Conservation (phyloP, 2,797 vertebrate species). For the Leptodactylus fallax region DNA sequence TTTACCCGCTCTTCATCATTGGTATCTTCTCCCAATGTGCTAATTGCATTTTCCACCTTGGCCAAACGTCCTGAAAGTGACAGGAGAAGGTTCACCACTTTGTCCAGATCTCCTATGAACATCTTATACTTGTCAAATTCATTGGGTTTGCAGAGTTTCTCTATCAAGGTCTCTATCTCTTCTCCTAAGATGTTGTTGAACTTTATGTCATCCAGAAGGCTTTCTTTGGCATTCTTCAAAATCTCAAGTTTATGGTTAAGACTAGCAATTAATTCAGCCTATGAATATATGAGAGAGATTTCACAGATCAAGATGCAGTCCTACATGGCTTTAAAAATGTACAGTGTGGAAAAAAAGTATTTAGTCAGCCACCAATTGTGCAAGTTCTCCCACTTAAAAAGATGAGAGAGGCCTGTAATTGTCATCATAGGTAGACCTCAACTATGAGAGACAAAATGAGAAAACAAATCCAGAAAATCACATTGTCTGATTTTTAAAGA, state of each 20-base stretch:
- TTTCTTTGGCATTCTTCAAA: constrained; percentile 84
- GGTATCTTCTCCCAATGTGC: constrained; percentile 76
- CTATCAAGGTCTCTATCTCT: constrained; percentile 82
- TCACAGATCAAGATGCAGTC: background rate
- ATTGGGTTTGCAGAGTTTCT: constrained; percentile 85
- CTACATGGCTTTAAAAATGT: background rate
- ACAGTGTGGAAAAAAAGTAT: no score
- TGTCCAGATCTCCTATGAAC: constrained; percentile 94
- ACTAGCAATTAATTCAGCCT: constrained; percentile 88
- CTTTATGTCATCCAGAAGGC: constrained; percentile 81
- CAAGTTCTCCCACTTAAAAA: no score
- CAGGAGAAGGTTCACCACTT: constrained; percentile 93
- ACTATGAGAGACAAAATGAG: no score
- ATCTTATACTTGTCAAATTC: constrained; percentile 94
- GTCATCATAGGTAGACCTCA: no score
- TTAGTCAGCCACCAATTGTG: no score
- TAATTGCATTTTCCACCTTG: constrained; percentile 86
- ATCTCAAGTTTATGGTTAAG: constrained; percentile 80
- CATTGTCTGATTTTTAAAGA: no score
- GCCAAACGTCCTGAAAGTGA: constrained; percentile 91
- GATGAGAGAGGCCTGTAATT: no score
- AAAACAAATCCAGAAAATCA: no score
- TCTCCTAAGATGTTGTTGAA: constrained; percentile 80
- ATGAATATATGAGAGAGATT: constrained; percentile 57
- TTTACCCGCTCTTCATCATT: constrained; percentile 84